phyloP scores from a whole-genome alignment of 2,113 vertebrate species.

The Fregetta grallaria region DNA sequence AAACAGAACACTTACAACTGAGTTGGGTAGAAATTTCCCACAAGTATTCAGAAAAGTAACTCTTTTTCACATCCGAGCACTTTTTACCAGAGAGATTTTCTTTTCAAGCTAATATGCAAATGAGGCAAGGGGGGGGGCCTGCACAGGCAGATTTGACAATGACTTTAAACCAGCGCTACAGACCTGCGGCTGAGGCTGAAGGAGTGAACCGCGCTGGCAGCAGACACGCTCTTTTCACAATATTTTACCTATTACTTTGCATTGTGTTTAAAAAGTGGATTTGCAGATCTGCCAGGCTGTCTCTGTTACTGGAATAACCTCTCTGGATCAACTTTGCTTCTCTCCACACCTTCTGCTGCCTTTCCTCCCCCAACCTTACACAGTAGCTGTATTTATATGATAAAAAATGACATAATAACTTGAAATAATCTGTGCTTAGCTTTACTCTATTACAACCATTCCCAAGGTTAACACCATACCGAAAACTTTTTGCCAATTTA shows the following conservation, averaged over 20 bases:
- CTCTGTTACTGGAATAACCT: conserved; percentile 60
- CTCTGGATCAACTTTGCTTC: conserved; percentile 44
- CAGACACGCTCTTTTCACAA: conserved; percentile 10
- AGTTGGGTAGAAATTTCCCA: conserved; percentile 53
- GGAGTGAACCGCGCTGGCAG: background rate
- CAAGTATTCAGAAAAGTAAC: conserved; percentile 52
- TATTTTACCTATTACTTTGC: conserved; percentile 53
- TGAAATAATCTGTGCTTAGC: background rate
- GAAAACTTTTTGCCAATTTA: background rate
- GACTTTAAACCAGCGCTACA: conserved; percentile 76
- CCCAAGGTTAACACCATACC: background rate
- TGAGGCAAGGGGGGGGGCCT: conserved; percentile 70
- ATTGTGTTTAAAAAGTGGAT: conserved; percentile 47
- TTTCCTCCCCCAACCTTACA: background rate
- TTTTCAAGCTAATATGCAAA: conserved; percentile 92
- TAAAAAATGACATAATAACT: background rate
- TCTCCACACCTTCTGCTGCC: conserved; percentile 18
- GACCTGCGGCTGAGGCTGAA: conserved; percentile 60
- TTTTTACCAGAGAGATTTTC: conserved; percentile 80
- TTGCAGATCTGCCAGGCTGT: conserved; percentile 43
- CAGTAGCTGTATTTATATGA: background rate
- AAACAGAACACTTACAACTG: conserved; percentile 49
- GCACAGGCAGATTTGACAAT: conserved; percentile 78
- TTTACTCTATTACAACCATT: background rate
- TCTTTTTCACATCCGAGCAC: conserved; percentile 60